Evolutionary conservation across 2,797 vertebrate species (phyloP).

Genomic region (Chaetodon trifasciatus): DNA sequence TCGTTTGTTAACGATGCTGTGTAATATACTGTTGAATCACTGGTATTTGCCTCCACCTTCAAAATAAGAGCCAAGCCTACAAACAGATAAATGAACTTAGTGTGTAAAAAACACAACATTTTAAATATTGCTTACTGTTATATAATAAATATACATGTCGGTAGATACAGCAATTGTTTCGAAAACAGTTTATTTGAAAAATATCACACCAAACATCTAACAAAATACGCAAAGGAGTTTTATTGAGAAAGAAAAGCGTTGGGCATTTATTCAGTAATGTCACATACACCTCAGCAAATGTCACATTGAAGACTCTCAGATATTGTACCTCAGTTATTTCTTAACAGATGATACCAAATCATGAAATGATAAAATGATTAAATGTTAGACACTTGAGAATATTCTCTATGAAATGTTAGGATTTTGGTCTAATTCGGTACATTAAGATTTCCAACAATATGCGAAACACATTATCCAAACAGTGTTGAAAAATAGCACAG

Average conservation of each 20-base stretch:
- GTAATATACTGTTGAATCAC: neutral
- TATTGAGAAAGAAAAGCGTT: conserved; percentile 26
- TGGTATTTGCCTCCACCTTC: neutral
- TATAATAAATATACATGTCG: neutral
- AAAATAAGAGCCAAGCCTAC: neutral
- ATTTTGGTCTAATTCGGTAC: neutral
- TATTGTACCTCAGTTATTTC: neutral
- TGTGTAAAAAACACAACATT: neutral
- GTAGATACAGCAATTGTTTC: neutral
- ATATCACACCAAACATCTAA: conserved; percentile 39
- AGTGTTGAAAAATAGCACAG: neutral
- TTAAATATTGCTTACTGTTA: neutral
- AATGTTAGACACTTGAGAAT: neutral
- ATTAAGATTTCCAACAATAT: conserved; percentile 3
- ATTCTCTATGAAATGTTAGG: neutral
- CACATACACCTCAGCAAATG: neutral
- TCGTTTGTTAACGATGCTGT: neutral
- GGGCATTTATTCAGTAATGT: neutral
- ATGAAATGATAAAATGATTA: conserved; percentile 6
- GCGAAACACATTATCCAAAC: conserved; percentile 14
- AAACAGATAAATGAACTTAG: neutral
- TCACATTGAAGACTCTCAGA: neutral
- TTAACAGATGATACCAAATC: conserved; percentile 3
- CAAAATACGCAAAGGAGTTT: conserved; percentile 16
- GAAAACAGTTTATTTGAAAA: conserved; percentile 53